Evolutionary conservation across 1,140 invertebrate species (phyloP), one percentile per base, ranked within the genome.

Genomic region (Drosophila oshimai): DNA sequence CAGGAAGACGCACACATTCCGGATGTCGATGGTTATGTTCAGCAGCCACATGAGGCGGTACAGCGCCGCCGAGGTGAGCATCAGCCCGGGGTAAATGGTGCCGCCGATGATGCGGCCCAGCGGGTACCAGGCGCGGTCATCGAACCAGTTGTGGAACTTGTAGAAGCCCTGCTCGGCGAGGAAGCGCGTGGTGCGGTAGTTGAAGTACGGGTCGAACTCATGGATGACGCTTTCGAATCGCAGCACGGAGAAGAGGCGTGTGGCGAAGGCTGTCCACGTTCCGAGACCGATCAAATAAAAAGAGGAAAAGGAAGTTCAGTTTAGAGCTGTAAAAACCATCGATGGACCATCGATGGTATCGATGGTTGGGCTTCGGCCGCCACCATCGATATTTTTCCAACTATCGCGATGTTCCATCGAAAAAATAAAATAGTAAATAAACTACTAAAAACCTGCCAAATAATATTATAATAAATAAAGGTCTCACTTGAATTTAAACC

Each of bases 201-300:
- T 99, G 90, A 99, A 99, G 90, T 99, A 99, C 1, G 98, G 98
- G 95, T 99, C 98, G 92, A 99, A 99, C 92, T 99, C 98, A 92
- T 99, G 98, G 81, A 99, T 99, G 4, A 99, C 98, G 92, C 97
- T 98, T 92, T 99, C 98, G 92, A 98, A 99, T 39, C 98, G 93
- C 47, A 99, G 91, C n/a, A 99, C 98, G 15, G 98, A 99, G 91
- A 99, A 99, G 12, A 99, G 92, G 54, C 98, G 94, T 12, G 96
- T 98, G 24, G 97, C 97, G 93, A 99, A 99, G 33, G 98, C 98
- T 99, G 92, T 10, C 0, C 62, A 94, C 91, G 10, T n/a, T n/a
- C n/a, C n/a, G n/a, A n/a, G n/a, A n/a, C n/a, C 13, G 33, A 15
- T 90, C 77, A 41, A 29, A 74, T 26, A 12, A 49, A 57, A 74